Evolutionary conservation across 2,888 invertebrate species (phyloP).

Genomic region (Cheilosia scutellata): DNA sequence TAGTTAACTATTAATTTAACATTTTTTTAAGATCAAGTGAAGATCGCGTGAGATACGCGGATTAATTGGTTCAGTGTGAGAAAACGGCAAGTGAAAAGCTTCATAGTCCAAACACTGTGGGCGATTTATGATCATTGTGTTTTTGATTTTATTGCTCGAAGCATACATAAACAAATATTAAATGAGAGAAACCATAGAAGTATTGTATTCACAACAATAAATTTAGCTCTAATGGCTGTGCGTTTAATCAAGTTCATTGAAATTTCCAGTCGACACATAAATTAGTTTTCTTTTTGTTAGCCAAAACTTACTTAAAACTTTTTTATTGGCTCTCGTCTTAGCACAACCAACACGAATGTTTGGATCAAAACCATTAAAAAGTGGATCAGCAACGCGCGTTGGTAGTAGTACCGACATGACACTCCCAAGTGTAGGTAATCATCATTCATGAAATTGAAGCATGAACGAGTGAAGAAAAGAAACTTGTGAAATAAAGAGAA

Average conservation of each 20-base stretch:
- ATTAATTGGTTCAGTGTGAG: no score
- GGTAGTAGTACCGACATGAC: background rate
- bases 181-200: slow-evolving; percentile 30
- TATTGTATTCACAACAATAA: slow-evolving; percentile 25
- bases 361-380: slow-evolving; percentile 40
- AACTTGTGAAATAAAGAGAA: slow-evolving; percentile 24
- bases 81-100: no score
- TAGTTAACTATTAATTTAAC: no score
- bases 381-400: slow-evolving; percentile 28
- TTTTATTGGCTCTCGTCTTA: slow-evolving; percentile 42
- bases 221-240: slow-evolving; percentile 44
- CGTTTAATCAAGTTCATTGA: slow-evolving; percentile 56
- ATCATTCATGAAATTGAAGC: slow-evolving; percentile 31
- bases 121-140: slow-evolving; percentile 28
- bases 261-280: slow-evolving; percentile 47
- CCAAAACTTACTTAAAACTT: slow-evolving; percentile 15
- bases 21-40: no score
- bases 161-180: background rate
- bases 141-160: slow-evolving; percentile 33
- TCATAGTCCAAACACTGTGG: slow-evolving; percentile 1
- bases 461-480: slow-evolving; percentile 1
- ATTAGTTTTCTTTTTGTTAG: slow-evolving; percentile 24
- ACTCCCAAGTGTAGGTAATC: slow-evolving; percentile 17
- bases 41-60: no score
- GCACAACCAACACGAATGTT: slow-evolving; percentile 4